Conservation (phyloP, 1,140 invertebrate species). For the Drosophila trapezifrons region DNA sequence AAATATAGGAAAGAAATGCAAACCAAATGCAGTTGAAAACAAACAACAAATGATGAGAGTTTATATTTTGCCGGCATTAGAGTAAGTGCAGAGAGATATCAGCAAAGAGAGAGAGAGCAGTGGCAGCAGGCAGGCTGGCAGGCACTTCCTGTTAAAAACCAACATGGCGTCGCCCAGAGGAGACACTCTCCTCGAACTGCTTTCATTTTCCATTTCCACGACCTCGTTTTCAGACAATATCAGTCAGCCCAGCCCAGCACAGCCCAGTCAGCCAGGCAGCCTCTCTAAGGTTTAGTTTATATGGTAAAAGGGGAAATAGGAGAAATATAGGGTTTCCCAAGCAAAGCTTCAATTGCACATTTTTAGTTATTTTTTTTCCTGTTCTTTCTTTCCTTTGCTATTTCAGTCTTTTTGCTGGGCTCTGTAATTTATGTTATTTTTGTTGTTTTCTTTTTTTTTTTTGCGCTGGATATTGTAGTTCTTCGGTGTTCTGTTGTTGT, state of each 20-base stretch:
- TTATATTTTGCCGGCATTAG: constrained; percentile 60
- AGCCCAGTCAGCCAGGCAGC: constrained; percentile 14
- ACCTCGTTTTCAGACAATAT: constrained; percentile 71
- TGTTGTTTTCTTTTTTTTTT: constrained; percentile 14
- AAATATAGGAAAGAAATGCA: constrained; percentile 6
- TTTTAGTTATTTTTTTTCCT: constrained; percentile 44
- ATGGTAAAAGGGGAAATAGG: neutral
- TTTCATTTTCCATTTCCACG: constrained; percentile 84
- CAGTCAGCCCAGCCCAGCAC: constrained; percentile 26
- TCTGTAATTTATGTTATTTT: constrained; percentile 49
- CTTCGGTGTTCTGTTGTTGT: constrained; percentile 26
- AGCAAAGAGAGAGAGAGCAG: neutral
- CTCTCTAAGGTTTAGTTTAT: constrained; percentile 22
- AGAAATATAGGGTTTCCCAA: constrained; percentile 21
- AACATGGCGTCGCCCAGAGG: constrained; percentile 50
- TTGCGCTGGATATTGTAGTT: constrained; percentile 10
- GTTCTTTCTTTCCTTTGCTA: constrained; percentile 40
- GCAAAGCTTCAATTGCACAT: constrained; percentile 41
- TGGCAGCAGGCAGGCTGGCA: constrained; percentile 3
- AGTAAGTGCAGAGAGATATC: constrained; percentile 10
- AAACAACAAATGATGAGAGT: constrained; percentile 38
- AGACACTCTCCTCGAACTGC: constrained; percentile 64
- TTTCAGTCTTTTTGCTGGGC: constrained; percentile 37
- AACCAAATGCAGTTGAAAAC: constrained; percentile 21
- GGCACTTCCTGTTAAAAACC: constrained; percentile 44